A percentile compares a stretch with the other conserved stretches of the same genome.
Evolutionary conservation across 2,888 invertebrate genomes (phyloP).

Genomic region (Drosophila villosipedis): DNA sequence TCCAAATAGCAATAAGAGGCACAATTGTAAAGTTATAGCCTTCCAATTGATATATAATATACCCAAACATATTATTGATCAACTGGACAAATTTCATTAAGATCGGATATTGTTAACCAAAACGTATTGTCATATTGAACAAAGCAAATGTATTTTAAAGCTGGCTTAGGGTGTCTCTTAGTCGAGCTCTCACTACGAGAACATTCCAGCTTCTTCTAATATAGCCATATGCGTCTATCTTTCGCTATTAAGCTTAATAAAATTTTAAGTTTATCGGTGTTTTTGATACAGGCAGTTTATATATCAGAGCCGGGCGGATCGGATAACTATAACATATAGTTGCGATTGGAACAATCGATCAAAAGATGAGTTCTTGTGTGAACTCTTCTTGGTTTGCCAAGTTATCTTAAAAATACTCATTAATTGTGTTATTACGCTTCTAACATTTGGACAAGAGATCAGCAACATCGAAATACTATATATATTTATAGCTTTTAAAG

Average conservation of each 20-base stretch:
- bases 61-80: background rate
- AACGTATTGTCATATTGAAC: no score
- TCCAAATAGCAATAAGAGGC: background rate
- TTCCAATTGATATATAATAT: background rate
- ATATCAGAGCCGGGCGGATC: background rate
- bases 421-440: background rate
- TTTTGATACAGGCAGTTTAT: background rate
- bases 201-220: no score
- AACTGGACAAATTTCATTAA: background rate
- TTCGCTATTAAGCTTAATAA: background rate
- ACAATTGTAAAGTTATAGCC: background rate
- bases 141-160: no score
- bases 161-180: no score
- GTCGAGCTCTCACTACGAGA: no score
- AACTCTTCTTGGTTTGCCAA: background rate
- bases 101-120: no score
- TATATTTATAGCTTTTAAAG: background rate
- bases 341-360: background rate
- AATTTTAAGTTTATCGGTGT: background rate
- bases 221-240: background rate
- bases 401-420: no score
- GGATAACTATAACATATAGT: background rate
- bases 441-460: background rate
- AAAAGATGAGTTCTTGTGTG: background rate
- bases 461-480: background rate